phyloP scores from a whole-genome alignment of 2,888 invertebrate species.

The Cryptus viduatorius region DNA sequence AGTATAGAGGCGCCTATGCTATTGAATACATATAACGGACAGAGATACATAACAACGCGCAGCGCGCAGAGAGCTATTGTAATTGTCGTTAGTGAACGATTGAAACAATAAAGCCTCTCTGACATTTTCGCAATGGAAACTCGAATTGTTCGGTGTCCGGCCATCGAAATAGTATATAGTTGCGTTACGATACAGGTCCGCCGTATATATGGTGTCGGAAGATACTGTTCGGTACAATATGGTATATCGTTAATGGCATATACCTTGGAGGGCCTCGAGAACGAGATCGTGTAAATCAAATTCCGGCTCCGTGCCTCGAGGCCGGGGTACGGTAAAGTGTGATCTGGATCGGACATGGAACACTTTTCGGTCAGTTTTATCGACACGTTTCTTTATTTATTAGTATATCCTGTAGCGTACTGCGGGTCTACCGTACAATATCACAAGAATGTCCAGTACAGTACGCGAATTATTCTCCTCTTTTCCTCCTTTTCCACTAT shows the following conservation, averaged over 20 bases:
- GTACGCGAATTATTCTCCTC: constrained; percentile 49
- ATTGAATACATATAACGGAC: background rate
- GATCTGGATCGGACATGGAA: constrained; percentile 69
- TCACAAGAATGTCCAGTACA: constrained; percentile 52
- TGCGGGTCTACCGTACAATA: constrained; percentile 36
- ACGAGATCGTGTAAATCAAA: constrained; percentile 59
- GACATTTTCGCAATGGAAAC: constrained; percentile 26
- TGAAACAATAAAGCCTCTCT: constrained; percentile 48
- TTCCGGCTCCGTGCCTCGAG: constrained; percentile 32
- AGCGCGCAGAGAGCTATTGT: constrained; percentile 21
- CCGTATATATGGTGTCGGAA: constrained; percentile 28
- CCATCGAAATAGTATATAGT: constrained; percentile 7
- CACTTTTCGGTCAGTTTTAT: constrained; percentile 75
- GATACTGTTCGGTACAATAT: constrained; percentile 21
- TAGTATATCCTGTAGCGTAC: constrained; percentile 62
- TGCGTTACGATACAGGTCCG: constrained; percentile 1
- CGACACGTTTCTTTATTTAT: constrained; percentile 76
- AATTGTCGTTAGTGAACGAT: constrained; percentile 42
- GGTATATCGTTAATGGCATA: constrained; percentile 20
- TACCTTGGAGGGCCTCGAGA: constrained; percentile 50
- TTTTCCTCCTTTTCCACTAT: background rate
- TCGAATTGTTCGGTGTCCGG: constrained; percentile 33
- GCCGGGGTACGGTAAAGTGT: constrained; percentile 62
- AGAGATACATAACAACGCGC: background rate
- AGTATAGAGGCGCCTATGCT: background rate